Percentiles rank a stretch among this genome's conserved stretches.
These are phyloP conservation scores for Aythya fuligula DNA, from an alignment of 2,797 vertebrate species.

Conservation along the genomic window DNA sequence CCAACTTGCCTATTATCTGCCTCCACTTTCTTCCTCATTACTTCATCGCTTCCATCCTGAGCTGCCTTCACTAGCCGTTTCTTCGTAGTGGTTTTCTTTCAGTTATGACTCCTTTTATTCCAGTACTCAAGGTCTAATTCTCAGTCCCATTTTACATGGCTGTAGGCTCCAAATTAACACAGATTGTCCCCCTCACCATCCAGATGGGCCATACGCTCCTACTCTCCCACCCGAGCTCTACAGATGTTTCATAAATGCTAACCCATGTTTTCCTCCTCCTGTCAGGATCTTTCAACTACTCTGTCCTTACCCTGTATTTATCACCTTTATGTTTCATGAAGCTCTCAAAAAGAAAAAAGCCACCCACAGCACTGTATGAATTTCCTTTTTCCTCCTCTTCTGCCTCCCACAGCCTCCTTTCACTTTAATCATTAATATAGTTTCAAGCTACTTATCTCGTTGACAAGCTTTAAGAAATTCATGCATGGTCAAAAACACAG, in stretches of 20 bases:
- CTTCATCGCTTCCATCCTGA: not conserved
- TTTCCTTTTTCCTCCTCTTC: not conserved
- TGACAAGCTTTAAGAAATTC: slow-evolving; percentile 25
- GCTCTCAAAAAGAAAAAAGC: slow-evolving; percentile 17
- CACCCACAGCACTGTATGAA: slow-evolving; percentile 30
- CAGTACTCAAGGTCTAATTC: not conserved
- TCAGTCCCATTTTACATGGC: not conserved
- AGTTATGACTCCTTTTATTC: not conserved
- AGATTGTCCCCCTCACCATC: not conserved
- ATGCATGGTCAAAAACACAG: not conserved
- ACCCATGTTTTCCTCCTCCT: slow-evolving; percentile 20
- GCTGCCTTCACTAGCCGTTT: not conserved
- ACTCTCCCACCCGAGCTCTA: not conserved
- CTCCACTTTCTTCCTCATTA: not conserved
- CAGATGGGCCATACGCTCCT: not conserved
- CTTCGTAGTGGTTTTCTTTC: not conserved
- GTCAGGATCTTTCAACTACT: not conserved
- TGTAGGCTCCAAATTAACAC: not conserved
- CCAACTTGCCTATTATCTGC: not conserved
- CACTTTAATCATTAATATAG: slow-evolving; percentile 53
- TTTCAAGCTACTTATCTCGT: slow-evolving; percentile 48
- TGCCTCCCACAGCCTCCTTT: slow-evolving; percentile 34
- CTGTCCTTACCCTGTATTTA: not conserved
- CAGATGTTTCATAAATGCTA: not conserved
- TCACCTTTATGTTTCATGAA: slow-evolving; percentile 39